A percentile compares a stretch with the other conserved stretches of the same genome.
Evolutionary conservation across 1,140 invertebrate species (phyloP).

Genomic region (Amyelois transitella): DNA sequence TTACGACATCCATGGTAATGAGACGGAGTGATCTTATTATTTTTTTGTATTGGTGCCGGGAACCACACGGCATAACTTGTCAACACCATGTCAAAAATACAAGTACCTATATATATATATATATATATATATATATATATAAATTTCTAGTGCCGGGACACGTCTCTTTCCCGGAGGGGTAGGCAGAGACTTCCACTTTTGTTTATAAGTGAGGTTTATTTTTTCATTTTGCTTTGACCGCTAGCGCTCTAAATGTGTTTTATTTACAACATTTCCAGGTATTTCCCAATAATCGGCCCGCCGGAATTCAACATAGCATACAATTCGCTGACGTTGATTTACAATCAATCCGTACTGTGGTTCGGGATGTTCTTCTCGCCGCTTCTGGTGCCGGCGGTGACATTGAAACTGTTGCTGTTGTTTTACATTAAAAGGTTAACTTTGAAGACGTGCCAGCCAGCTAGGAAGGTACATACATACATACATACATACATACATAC

Average conservation of each 20-base stretch:
- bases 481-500: not conserved
- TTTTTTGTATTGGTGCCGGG: too few species aligned
- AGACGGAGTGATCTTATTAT: too few species aligned
- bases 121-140: too few species aligned
- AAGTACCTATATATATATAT: too few species aligned
- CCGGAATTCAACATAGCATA: slow-evolving; percentile 83
- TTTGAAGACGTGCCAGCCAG: slow-evolving; percentile 75
- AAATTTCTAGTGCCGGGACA: too few species aligned
- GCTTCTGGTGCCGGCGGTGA: slow-evolving; percentile 75
- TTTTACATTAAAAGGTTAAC: slow-evolving; percentile 81
- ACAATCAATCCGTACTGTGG: slow-evolving; percentile 85
- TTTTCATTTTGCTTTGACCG: slow-evolving; percentile 7
- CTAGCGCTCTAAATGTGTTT: not conserved
- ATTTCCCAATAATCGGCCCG: slow-evolving; percentile 36
- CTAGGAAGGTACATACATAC: slow-evolving; percentile 45
- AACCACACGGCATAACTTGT: too few species aligned
- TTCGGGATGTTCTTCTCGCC: slow-evolving; percentile 82
- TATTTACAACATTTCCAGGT: slow-evolving; percentile 20
- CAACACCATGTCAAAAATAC: too few species aligned
- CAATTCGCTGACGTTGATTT: slow-evolving; percentile 83
- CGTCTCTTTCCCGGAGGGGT: too few species aligned
- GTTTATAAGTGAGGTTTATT: not conserved
- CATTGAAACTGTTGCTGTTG: slow-evolving; percentile 79
- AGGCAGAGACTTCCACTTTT: too few species aligned
- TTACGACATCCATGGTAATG: too few species aligned